Conservation (phyloP, 2,113 vertebrate genomes). For the Hiodon tergisus region DNA sequence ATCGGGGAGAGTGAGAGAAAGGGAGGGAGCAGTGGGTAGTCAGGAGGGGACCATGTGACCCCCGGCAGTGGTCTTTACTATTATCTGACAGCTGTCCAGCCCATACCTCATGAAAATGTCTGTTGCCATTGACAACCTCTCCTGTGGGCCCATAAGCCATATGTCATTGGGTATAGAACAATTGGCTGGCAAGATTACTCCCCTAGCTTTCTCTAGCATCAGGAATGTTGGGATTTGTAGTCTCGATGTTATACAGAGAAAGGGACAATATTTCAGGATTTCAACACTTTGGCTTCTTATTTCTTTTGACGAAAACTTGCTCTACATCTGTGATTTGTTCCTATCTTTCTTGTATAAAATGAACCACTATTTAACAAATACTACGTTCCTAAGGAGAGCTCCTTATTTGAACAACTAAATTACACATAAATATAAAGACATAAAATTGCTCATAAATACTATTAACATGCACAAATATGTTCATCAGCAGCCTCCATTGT, state of each 20-base stretch:
- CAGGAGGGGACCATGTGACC: constrained; percentile 46
- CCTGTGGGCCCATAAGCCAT: constrained; percentile 26
- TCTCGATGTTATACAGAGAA: neutral
- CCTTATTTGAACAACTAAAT: too few relatives aligned
- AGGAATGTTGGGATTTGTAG: constrained; percentile 23
- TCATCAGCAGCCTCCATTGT: neutral
- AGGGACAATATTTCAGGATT: neutral
- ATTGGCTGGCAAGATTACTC: constrained; percentile 21
- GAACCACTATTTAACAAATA: too few relatives aligned
- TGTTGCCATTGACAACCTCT: constrained; percentile 39
- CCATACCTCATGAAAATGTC: constrained; percentile 41
- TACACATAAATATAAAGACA: neutral
- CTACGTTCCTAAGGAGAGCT: too few relatives aligned
- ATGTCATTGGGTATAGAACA: constrained; percentile 24
- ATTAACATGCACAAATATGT: neutral
- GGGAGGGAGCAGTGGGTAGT: constrained; percentile 41
- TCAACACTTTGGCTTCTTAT: neutral
- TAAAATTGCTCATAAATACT: neutral
- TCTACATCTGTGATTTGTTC: too few relatives aligned
- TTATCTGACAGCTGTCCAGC: constrained; percentile 53
- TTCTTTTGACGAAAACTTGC: neutral
- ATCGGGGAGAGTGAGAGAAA: constrained; percentile 41
- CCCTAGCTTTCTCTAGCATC: neutral
- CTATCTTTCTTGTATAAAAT: too few relatives aligned
- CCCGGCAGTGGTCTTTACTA: constrained; percentile 44